Evolutionary conservation across 2,888 invertebrate genomes (phyloP).

Genomic region (Acronicta psi): DNA sequence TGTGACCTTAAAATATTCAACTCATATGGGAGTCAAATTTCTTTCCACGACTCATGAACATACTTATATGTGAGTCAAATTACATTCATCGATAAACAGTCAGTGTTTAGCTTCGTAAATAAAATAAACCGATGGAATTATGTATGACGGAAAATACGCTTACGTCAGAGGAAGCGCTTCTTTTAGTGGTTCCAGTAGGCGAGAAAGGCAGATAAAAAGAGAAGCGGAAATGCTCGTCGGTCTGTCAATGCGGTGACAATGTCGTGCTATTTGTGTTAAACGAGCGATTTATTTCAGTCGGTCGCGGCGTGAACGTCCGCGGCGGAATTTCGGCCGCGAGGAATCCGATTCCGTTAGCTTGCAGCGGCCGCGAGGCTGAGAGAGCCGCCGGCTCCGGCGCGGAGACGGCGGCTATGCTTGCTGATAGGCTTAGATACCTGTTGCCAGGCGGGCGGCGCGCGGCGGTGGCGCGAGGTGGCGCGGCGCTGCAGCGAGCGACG

Average conservation of each 20-base stretch:
- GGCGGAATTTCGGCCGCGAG: conserved; percentile 86
- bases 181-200: conserved; percentile 62
- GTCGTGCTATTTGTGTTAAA: conserved; percentile 87
- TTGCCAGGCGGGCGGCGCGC: conserved; percentile 63
- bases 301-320: conserved; percentile 87
- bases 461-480: conserved; percentile 39
- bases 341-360: conserved; percentile 86
- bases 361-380: conserved; percentile 57
- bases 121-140: conserved; percentile 64
- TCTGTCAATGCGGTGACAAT: conserved; percentile 86
- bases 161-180: conserved; percentile 76
- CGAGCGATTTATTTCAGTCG: conserved; percentile 88
- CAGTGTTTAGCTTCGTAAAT: conserved; percentile 56
- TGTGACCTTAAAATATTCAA: conserved; percentile 58
- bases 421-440: conserved; percentile 60
- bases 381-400: conserved; percentile 53
- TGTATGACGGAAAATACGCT: conserved; percentile 69
- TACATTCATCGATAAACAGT: conserved; percentile 56
- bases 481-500: conserved; percentile 56
- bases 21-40: conserved; percentile 53
- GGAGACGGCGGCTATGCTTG: conserved; percentile 52
- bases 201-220: conserved; percentile 74
- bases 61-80: conserved; percentile 65
- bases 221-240: conserved; percentile 84
- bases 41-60: conserved; percentile 52